Conservation (phyloP, 2,888 invertebrate species). For the Galeruca laticollis region DNA sequence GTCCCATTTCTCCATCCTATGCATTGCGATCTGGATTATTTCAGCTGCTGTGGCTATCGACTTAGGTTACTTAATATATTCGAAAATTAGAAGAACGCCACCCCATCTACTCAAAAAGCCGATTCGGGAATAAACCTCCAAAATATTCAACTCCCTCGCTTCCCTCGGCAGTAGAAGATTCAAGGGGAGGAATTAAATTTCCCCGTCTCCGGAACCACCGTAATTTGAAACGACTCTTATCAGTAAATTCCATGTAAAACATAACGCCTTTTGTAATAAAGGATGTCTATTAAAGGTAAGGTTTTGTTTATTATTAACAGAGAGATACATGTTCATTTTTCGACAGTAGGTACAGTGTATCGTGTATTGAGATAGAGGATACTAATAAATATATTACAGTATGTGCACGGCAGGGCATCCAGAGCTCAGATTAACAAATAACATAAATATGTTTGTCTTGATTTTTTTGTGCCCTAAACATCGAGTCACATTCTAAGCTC, state of each 20-base stretch:
- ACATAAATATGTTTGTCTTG: no score
- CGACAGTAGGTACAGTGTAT: not conserved
- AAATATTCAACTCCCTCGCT: constrained; percentile 8
- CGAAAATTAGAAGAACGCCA: constrained; percentile 5
- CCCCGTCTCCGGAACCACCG: constrained; percentile 8
- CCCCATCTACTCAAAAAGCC: not conserved
- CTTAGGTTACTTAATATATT: not conserved
- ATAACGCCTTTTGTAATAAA: constrained; percentile 11
- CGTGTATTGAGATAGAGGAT: not conserved
- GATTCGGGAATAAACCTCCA: constrained; percentile 5
- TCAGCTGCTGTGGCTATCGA: not conserved
- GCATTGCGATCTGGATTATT: not conserved
- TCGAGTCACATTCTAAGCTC: no score
- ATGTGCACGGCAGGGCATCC: no score
- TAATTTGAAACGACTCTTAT: constrained; percentile 10
- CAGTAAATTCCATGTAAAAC: constrained; percentile 9
- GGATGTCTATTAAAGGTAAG: constrained; percentile 1
- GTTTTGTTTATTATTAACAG: constrained; percentile 7
- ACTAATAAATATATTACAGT: no score
- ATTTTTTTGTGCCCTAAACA: no score
- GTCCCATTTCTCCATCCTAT: constrained; percentile 1
- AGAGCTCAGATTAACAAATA: no score
- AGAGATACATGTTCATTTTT: not conserved
- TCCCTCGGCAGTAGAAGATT: not conserved
- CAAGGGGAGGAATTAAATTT: constrained; percentile 10